Evolutionary conservation across 2,888 invertebrate genomes (phyloP).

Genomic region (Nymphalis urticae): DNA sequence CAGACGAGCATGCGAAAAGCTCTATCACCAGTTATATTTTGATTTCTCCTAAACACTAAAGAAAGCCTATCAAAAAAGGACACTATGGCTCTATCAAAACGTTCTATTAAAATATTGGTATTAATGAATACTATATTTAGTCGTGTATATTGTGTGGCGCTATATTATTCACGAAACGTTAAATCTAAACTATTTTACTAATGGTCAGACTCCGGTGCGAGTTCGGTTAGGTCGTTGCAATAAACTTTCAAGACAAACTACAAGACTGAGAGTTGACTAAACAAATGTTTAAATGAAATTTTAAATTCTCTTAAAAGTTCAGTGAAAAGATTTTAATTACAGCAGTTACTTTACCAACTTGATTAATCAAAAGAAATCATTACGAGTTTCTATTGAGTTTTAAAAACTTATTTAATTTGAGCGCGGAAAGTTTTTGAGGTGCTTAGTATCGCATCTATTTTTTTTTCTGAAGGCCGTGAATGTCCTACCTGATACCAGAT

Average conservation of each 20-base stretch:
- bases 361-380: conserved; percentile 1
- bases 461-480: too few relatives aligned
- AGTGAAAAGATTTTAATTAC: conserved; percentile 24
- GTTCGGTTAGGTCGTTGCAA: not conserved
- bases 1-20: too few relatives aligned
- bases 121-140: too few relatives aligned
- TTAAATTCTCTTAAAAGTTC: conserved; percentile 10
- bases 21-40: too few relatives aligned
- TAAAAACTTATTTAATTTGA: not conserved
- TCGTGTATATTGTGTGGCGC: too few relatives aligned
- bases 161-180: too few relatives aligned
- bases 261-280: not conserved
- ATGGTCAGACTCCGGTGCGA: not conserved
- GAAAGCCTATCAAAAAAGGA: too few relatives aligned
- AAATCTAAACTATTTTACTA: too few relatives aligned
- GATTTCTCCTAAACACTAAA: too few relatives aligned
- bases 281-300: conserved; percentile 9
- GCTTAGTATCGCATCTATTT: not conserved
- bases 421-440: not conserved
- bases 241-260: conserved; percentile 9
- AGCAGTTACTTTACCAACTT: not conserved
- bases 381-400: not conserved
- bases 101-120: too few relatives aligned
- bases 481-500: too few relatives aligned
- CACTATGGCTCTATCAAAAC: too few relatives aligned